Evolutionary conservation across 2,888 invertebrate species (phyloP).

Genomic region (Callinectes sapidus): DNA sequence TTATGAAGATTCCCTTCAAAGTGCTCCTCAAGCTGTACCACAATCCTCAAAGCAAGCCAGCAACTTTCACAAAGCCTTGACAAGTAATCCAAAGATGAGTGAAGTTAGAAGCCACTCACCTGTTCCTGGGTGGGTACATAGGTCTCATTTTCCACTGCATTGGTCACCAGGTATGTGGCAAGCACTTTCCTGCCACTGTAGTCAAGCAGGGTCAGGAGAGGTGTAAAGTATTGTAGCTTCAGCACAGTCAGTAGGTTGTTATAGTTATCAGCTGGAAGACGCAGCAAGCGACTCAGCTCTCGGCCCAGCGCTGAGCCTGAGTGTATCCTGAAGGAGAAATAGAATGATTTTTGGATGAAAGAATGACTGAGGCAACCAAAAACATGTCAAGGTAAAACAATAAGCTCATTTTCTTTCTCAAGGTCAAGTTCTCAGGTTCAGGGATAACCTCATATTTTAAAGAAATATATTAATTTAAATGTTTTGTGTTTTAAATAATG

Average conservation of each 20-base stretch:
- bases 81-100: not conserved
- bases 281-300: conserved; percentile 93
- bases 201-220: conserved; percentile 90
- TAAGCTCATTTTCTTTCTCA: too few relatives aligned
- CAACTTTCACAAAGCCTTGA: not conserved
- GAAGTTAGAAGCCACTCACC: conserved; percentile 76
- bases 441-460: too few relatives aligned
- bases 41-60: not conserved
- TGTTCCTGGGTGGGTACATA: conserved; percentile 91
- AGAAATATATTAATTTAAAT: too few relatives aligned
- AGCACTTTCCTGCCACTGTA: conserved; percentile 89
- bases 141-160: conserved; percentile 93
- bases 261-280: conserved; percentile 96
- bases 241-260: conserved; percentile 92
- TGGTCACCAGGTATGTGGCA: conserved; percentile 91
- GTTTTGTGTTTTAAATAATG: not conserved
- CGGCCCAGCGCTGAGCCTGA: conserved; percentile 90
- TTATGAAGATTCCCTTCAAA: too few relatives aligned
- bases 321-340: conserved; percentile 80
- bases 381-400: too few relatives aligned
- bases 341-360: not conserved
- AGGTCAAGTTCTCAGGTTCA: too few relatives aligned
- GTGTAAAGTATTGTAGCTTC: conserved; percentile 90
- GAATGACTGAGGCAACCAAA: not conserved
- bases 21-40: too few relatives aligned